Conservation (phyloP, 2,888 invertebrate genomes). For the Doris montereyensis region DNA sequence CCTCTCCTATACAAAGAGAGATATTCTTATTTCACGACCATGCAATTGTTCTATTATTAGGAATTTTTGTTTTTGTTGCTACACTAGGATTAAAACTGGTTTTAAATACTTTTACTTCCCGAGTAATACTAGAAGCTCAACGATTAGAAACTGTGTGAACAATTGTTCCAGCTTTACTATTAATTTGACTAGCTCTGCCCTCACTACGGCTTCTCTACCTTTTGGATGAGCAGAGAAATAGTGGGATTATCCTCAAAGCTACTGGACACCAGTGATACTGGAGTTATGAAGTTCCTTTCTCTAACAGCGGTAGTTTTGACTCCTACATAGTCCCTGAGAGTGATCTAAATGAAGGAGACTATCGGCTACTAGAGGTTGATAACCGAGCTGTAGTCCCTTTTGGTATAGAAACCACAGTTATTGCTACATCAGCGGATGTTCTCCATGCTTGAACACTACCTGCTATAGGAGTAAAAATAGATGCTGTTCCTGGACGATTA, state of each 20-base stretch:
- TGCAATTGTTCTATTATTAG: background rate
- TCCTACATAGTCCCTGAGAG: background rate
- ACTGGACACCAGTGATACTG: conserved; percentile 28
- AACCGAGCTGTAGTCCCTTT: background rate
- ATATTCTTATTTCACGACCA: conserved; percentile 23
- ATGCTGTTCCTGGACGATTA: conserved; percentile 9
- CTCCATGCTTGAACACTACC: conserved; percentile 20
- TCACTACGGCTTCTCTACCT: conserved; percentile 12
- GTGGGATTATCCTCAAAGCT: background rate
- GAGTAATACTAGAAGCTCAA: background rate
- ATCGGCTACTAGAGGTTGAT: conserved; percentile 6
- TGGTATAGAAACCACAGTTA: background rate
- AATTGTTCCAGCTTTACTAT: conserved; percentile 1
- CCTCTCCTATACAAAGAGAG: background rate
- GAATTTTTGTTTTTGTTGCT: conserved; percentile 12
- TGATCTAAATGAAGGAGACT: background rate
- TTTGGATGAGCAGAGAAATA: background rate
- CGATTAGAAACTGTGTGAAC: conserved; percentile 15
- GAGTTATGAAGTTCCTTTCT: background rate
- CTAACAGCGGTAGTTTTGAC: background rate
- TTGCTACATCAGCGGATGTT: conserved; percentile 16
- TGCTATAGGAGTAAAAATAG: conserved; percentile 1
- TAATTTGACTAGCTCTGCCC: conserved; percentile 1
- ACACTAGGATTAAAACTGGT: background rate
- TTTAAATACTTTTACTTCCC: background rate